These are phyloP conservation scores for Deilephila elpenor DNA, from an alignment of 2,888 invertebrate species.

Conservation along the genomic window DNA sequence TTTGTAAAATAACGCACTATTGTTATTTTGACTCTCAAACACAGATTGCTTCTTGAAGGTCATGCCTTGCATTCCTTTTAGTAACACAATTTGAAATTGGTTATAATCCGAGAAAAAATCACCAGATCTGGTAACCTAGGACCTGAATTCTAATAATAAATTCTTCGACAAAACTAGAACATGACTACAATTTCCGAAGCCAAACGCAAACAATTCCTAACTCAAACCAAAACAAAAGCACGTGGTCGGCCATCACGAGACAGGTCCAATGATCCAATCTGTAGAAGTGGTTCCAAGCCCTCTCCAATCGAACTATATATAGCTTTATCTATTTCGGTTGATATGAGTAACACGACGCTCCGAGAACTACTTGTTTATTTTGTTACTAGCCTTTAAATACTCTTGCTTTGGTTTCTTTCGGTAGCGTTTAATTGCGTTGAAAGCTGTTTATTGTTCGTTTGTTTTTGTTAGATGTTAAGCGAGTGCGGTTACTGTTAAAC, in stretches of 20 bases:
- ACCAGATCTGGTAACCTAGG: no score
- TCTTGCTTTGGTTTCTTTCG: background rate
- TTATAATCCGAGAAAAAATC: no score
- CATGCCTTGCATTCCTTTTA: no score
- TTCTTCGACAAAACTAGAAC: no score
- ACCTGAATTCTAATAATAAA: no score
- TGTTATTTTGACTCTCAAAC: no score
- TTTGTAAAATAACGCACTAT: no score
- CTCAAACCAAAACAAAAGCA: slow-evolving; percentile 11
- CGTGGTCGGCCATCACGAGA: background rate
- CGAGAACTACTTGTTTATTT: background rate
- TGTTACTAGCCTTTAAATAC: background rate
- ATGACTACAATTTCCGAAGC: background rate
- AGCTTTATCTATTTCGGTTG: slow-evolving; percentile 23
- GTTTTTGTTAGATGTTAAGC: no score
- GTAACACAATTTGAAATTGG: no score
- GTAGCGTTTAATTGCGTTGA: background rate
- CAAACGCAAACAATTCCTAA: background rate
- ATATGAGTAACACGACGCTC: slow-evolving; percentile 18
- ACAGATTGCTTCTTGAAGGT: no score
- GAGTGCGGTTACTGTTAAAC: no score
- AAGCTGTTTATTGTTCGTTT: no score
- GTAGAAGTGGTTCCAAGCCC: background rate
- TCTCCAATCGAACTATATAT: slow-evolving; percentile 1
- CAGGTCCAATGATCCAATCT: slow-evolving; percentile 8